Evolutionary conservation across 2,888 invertebrate genomes (phyloP).

Genomic region (Cantharis rufa): DNA sequence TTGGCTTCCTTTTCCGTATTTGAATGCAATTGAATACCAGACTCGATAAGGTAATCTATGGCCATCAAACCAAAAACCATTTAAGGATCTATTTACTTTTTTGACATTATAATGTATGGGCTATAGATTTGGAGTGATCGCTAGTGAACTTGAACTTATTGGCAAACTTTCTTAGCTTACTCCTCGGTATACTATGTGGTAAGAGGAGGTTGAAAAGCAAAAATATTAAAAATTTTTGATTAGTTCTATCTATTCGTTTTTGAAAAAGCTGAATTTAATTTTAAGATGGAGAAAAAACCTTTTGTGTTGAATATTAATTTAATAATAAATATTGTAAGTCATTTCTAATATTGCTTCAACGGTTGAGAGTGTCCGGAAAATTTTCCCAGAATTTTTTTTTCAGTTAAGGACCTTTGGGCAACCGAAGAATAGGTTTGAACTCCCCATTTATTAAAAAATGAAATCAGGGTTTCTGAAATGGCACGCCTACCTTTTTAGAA

Average conservation of each 20-base stretch:
- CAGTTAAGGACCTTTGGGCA: background rate
- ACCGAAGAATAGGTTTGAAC: background rate
- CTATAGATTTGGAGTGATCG: too few relatives aligned
- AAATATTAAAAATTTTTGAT: too few relatives aligned
- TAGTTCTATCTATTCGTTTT: too few relatives aligned
- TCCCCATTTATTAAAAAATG: slow-evolving; percentile 1
- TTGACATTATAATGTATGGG: background rate
- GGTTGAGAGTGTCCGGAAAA: background rate
- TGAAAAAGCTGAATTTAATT: too few relatives aligned
- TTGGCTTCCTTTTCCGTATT: background rate
- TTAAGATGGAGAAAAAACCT: too few relatives aligned
- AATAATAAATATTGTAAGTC: background rate
- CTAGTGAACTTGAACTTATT: too few relatives aligned
- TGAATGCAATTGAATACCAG: background rate
- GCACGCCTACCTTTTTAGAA: slow-evolving; percentile 20
- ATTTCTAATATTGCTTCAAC: too few relatives aligned
- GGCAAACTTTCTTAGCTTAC: too few relatives aligned
- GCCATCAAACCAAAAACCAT: background rate
- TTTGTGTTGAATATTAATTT: background rate
- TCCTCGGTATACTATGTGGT: too few relatives aligned
- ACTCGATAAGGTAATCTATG: background rate
- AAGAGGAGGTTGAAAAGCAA: too few relatives aligned
- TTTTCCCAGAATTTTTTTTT: background rate
- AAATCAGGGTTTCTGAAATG: slow-evolving; percentile 6
- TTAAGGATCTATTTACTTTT: background rate